Evolutionary conservation across 2,888 invertebrate species (phyloP).

Genomic region (Phyllotreta cruciferae): DNA sequence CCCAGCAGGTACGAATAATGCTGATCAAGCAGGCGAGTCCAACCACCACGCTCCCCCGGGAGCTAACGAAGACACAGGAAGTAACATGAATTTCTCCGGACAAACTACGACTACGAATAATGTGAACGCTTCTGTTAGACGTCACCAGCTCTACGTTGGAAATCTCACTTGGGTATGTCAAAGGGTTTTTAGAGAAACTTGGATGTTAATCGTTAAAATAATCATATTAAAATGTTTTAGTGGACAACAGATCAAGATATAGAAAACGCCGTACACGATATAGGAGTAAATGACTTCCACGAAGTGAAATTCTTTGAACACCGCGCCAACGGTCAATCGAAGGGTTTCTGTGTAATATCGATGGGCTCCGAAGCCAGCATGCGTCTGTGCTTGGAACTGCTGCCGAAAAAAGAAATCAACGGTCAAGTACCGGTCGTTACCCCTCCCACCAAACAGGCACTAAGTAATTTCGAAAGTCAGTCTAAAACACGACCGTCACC

Average conservation of each 20-base stretch:
- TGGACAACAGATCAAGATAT: conserved; percentile 99
- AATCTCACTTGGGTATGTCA: conserved; percentile 95
- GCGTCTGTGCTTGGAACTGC: conserved; percentile 87
- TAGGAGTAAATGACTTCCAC: conserved; percentile 91
- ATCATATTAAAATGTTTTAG: no score
- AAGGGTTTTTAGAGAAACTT: no score
- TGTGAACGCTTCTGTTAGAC: conserved; percentile 75
- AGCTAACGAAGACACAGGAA: conserved; percentile 71
- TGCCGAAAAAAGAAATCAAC: conserved; percentile 95
- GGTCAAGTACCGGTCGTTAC: conserved; percentile 95
- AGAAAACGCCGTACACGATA: conserved; percentile 84
- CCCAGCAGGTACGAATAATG: conserved; percentile 69
- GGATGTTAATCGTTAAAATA: no score
- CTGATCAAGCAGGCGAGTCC: conserved; percentile 64
- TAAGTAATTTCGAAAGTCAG: conserved; percentile 89
- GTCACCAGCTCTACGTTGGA: conserved; percentile 94
- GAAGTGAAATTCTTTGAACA: conserved; percentile 99
- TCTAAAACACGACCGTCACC: conserved; percentile 88
- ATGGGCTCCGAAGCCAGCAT: conserved; percentile 92
- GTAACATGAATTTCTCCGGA: conserved; percentile 67
- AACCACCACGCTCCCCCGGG: conserved; percentile 65
- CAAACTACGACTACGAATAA: conserved; percentile 65
- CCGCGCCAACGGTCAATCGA: conserved; percentile 97
- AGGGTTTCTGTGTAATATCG: conserved; percentile 96
- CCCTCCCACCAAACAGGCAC: conserved; percentile 89